These are phyloP conservation scores for Dicyrtoma fusca DNA, from an alignment of 2,888 invertebrate species.

Conservation along the genomic window DNA sequence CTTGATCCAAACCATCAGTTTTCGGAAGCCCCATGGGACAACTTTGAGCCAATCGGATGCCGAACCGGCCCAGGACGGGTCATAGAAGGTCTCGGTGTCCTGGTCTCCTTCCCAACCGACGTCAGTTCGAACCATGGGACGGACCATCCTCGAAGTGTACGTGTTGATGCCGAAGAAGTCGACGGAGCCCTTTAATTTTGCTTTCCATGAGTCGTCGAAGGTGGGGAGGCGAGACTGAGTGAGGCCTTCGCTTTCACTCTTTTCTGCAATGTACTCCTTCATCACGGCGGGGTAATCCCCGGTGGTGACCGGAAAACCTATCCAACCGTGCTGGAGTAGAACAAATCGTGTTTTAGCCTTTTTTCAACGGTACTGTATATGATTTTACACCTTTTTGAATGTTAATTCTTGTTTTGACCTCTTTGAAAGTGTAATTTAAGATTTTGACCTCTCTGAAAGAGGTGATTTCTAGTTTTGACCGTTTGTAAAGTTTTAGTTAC, in stretches of 20 bases:
- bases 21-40: constrained; percentile 67
- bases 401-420: too few species aligned
- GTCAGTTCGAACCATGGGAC: constrained; percentile 20
- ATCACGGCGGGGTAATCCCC: constrained; percentile 53
- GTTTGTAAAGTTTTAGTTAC: too few species aligned
- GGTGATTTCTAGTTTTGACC: too few species aligned
- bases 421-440: too few species aligned
- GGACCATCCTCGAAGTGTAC: constrained; percentile 58
- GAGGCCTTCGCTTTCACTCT: constrained; percentile 46
- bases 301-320: constrained; percentile 45
- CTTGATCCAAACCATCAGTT: constrained; percentile 66
- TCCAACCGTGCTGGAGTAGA: constrained; percentile 48
- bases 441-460: too few species aligned
- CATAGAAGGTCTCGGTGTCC: constrained; percentile 37
- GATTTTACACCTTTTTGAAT: too few species aligned
- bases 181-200: not conserved
- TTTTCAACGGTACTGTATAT: too few species aligned
- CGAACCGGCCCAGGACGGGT: constrained; percentile 43
- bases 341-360: not conserved
- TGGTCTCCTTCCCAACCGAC: constrained; percentile 45
- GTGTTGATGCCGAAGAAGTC: constrained; percentile 60
- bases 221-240: constrained; percentile 48
- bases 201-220: constrained; percentile 36
- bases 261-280: constrained; percentile 42
- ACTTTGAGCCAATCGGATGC: constrained; percentile 46